Evolutionary conservation across 1,140 invertebrate genomes (phyloP).

Genomic region (Penaeus vannamei): DNA sequence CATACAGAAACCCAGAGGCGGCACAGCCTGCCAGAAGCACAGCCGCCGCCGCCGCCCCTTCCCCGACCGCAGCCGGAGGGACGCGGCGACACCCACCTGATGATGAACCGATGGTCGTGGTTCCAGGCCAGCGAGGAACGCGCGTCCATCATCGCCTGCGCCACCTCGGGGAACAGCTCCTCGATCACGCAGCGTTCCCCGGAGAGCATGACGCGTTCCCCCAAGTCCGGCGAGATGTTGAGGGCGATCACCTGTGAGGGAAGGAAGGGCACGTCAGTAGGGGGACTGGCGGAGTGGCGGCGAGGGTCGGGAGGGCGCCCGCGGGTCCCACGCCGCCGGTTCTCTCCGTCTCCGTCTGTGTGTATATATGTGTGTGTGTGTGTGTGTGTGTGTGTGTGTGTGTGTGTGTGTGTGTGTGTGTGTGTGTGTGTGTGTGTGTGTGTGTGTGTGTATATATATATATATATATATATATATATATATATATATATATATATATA

Average conservation of each 20-base stretch:
- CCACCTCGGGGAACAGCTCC: conserved; percentile 90
- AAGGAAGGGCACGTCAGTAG: background rate
- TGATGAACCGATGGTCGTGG: conserved; percentile 66
- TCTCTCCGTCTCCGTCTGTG: no score
- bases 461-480: conserved; percentile 43
- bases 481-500: background rate
- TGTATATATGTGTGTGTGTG: no score
- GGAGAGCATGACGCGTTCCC: conserved; percentile 88
- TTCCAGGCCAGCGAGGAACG: conserved; percentile 69
- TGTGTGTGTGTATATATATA: conserved; percentile 34
- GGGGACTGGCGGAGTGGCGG: background rate
- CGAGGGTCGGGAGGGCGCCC: no score
- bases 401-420: background rate
- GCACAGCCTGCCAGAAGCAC: no score
- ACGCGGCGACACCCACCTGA: conserved; percentile 65
- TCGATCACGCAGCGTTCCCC: conserved; percentile 85
- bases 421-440: background rate
- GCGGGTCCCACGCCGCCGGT: no score
- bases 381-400: no score
- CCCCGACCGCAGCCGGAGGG: no score
- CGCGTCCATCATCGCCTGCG: conserved; percentile 75
- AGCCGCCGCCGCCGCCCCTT: no score
- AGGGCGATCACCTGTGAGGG: conserved; percentile 84
- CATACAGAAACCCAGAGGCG: background rate
- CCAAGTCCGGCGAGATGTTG: conserved; percentile 90